Conservation (phyloP, 2,888 invertebrate species). For the Drosophila cognata region DNA sequence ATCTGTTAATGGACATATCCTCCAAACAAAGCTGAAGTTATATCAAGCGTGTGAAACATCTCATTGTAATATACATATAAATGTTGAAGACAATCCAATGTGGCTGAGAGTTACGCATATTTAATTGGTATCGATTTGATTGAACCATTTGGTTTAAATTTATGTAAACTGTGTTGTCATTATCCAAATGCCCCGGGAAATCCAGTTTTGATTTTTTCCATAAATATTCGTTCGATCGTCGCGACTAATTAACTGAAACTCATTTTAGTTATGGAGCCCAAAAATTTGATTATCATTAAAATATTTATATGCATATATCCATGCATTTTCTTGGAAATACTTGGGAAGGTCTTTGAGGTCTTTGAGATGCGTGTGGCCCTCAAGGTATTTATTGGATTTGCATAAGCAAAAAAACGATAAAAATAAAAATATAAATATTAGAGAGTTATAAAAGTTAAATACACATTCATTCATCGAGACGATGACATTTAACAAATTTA, state of each 20-base stretch:
- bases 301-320: slow-evolving; percentile 9
- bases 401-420: slow-evolving; percentile 33
- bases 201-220: slow-evolving; percentile 55
- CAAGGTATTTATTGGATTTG: slow-evolving; percentile 41
- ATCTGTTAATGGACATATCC: slow-evolving; percentile 20
- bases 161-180: slow-evolving; percentile 42
- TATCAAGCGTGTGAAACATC: slow-evolving; percentile 37
- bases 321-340: slow-evolving; percentile 53
- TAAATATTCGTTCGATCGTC: slow-evolving; percentile 46
- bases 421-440: slow-evolving; percentile 40
- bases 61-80: neutral
- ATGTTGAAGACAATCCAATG: slow-evolving; percentile 18
- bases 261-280: slow-evolving; percentile 16
- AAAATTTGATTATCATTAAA: slow-evolving; percentile 58
- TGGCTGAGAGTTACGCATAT: slow-evolving; percentile 31
- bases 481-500: slow-evolving; percentile 43
- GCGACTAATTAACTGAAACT: slow-evolving; percentile 57
- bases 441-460: slow-evolving; percentile 8
- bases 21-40: neutral
- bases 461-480: slow-evolving; percentile 15
- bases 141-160: slow-evolving; percentile 27
- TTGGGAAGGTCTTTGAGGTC: slow-evolving; percentile 58
- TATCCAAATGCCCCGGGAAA: slow-evolving; percentile 12
- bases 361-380: slow-evolving; percentile 42
- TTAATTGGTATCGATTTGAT: slow-evolving; percentile 43